These are phyloP conservation scores for Danio kyathit DNA, from an alignment of 2,797 vertebrate genomes.

Conservation along the genomic window DNA sequence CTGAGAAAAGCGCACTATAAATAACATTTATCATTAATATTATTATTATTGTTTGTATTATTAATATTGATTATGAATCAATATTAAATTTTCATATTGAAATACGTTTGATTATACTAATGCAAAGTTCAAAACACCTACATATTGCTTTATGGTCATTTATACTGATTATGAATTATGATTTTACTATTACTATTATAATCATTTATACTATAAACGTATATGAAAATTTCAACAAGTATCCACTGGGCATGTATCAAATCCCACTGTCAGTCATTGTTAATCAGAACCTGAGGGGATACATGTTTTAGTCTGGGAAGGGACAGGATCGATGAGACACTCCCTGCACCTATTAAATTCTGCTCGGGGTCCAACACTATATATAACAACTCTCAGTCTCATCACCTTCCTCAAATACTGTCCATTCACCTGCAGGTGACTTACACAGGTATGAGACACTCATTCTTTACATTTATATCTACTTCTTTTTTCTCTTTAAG, in stretches of 20 bases:
- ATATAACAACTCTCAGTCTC: constrained; percentile 62
- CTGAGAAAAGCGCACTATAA: too few relatives aligned
- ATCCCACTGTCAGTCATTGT: constrained; percentile 6
- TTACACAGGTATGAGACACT: constrained; percentile 48
- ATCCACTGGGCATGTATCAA: not conserved
- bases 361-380: constrained; percentile 62
- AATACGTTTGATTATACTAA: too few relatives aligned
- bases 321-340: constrained; percentile 25
- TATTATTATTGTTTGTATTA: too few relatives aligned
- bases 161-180: too few relatives aligned
- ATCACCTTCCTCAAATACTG: constrained; percentile 30
- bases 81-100: too few relatives aligned
- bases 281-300: not conserved
- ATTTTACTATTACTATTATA: too few relatives aligned
- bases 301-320: not conserved
- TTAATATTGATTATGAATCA: too few relatives aligned
- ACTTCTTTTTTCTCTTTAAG: not conserved
- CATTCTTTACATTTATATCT: not conserved
- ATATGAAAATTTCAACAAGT: not conserved
- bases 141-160: not conserved
- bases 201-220: constrained; percentile 1
- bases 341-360: constrained; percentile 39
- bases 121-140: not conserved
- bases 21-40: too few relatives aligned
- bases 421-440: constrained; percentile 61